phyloP scores from a whole-genome alignment of 2,888 invertebrate species.

The Calliphora vomitoria region DNA sequence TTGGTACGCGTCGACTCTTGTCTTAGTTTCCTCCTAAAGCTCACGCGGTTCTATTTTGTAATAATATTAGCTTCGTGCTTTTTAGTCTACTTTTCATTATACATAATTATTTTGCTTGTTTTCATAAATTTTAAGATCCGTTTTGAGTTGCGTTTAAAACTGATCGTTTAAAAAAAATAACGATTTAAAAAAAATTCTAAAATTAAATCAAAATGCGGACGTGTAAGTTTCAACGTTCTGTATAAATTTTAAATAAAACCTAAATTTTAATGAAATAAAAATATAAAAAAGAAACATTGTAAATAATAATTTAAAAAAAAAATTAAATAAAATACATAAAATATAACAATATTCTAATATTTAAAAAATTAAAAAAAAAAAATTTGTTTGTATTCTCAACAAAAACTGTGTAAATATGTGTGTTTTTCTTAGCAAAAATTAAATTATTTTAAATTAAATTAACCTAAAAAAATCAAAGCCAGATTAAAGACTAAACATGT shows the following conservation, averaged over 20 bases:
- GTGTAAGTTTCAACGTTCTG: constrained; percentile 66
- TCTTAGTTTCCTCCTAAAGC: constrained; percentile 66
- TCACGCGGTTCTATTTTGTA: constrained; percentile 67
- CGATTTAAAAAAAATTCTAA: not conserved
- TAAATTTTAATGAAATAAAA: not conserved
- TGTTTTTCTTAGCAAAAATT: not conserved
- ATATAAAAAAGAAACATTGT: not conserved
- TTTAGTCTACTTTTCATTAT: not conserved
- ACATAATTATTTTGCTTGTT: constrained; percentile 16
- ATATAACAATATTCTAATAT: not conserved
- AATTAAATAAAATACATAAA: not conserved
- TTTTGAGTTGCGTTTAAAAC: not conserved
- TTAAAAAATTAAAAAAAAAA: not conserved
- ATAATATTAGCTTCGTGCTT: constrained; percentile 44
- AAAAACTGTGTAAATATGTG: constrained; percentile 2
- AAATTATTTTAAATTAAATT: not conserved
- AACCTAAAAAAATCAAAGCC: too few relatives aligned
- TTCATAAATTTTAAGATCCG: constrained; percentile 23
- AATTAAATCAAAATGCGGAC: constrained; percentile 63
- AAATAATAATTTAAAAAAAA: not conserved
- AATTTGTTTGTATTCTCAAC: not conserved
- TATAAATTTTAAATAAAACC: constrained; percentile 14
- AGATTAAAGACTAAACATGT: too few relatives aligned
- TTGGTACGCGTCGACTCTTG: constrained; percentile 73
- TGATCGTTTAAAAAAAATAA: constrained; percentile 1